Conservation (phyloP, 2,797 vertebrate species). For the Lithobates sylvaticus region DNA sequence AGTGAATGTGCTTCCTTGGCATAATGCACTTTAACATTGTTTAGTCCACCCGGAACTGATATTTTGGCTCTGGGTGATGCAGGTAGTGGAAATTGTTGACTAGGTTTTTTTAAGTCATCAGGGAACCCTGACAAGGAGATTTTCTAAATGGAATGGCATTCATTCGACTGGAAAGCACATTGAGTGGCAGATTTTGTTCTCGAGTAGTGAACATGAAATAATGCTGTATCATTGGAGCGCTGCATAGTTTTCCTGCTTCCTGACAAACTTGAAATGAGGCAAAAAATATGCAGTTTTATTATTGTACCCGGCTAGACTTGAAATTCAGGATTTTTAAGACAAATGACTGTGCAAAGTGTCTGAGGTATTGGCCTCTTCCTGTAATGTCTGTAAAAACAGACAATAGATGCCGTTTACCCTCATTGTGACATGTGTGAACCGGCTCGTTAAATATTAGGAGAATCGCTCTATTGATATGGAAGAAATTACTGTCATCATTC, state of each 20-base stretch:
- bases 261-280: slow-evolving; percentile 17
- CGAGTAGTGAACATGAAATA: too few relatives aligned
- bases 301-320: slow-evolving; percentile 34
- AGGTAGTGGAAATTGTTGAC: too few relatives aligned
- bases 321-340: slow-evolving; percentile 34
- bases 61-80: too few relatives aligned
- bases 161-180: too few relatives aligned
- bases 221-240: neutral
- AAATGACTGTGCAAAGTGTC: neutral
- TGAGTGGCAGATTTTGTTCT: too few relatives aligned
- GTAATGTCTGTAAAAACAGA: neutral
- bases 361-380: neutral
- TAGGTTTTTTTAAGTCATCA: too few relatives aligned
- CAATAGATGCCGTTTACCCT: neutral
- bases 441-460: neutral
- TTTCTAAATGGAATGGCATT: too few relatives aligned
- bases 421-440: neutral
- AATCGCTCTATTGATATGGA: neutral
- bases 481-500: too few relatives aligned
- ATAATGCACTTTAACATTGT: too few relatives aligned
- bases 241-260: neutral
- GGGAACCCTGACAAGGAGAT: too few relatives aligned
- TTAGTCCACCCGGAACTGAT: too few relatives aligned
- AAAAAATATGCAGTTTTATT: neutral
- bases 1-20: too few relatives aligned